Percentiles rank a stretch among this genome's conserved stretches.
phyloP scores from a whole-genome alignment of 2,797 vertebrate genomes.

The Syndactyla subalaris region DNA sequence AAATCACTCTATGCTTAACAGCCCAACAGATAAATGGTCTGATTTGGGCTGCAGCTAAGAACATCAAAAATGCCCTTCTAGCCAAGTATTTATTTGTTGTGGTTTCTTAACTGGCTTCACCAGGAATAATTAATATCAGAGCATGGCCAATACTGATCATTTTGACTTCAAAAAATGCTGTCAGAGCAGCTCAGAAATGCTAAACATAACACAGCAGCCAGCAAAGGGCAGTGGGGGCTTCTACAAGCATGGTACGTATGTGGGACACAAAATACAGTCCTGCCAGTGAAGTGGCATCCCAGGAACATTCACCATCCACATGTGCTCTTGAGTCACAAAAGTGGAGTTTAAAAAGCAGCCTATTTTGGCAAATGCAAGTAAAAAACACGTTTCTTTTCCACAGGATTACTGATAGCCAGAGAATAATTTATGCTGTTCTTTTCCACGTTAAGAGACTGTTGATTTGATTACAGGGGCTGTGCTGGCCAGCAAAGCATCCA shows the following conservation, averaged over 20 bases:
- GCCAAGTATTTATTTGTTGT: not conserved
- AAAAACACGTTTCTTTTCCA: not conserved
- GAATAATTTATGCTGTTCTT: not conserved
- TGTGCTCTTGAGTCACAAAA: accelerated
- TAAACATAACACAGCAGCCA: not conserved
- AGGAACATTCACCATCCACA: not conserved
- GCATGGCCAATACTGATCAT: not conserved
- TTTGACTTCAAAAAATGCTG: not conserved
- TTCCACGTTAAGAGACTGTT: not conserved
- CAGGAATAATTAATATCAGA: not conserved
- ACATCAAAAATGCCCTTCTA: not conserved
- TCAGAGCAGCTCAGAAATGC: not conserved
- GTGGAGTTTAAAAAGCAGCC: not conserved
- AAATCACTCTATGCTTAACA: not conserved
- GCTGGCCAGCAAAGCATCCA: not conserved
- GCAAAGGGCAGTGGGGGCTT: not conserved
- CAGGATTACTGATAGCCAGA: not conserved
- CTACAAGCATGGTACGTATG: not conserved
- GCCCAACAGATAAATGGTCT: accelerated
- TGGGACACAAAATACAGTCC: not conserved
- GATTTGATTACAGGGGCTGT: not conserved
- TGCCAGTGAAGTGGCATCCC: not conserved
- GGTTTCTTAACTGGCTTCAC: not conserved
- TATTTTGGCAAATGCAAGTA: not conserved
- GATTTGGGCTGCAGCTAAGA: not conserved